These are phyloP conservation scores for Euzophera pinguis DNA, from an alignment of 2,888 invertebrate species.

Conservation along the genomic window DNA sequence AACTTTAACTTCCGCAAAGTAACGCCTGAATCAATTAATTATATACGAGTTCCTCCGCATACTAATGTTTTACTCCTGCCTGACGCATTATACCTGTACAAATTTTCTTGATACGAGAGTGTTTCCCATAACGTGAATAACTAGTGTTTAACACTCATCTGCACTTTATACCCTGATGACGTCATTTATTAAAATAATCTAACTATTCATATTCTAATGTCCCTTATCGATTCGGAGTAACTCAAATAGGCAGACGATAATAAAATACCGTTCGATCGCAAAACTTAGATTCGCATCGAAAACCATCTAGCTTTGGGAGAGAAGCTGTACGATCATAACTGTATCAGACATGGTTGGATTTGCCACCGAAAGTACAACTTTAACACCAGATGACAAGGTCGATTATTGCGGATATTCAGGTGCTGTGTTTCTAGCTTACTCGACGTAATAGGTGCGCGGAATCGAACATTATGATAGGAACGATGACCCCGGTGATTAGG, in stretches of 20 bases:
- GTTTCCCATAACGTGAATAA: no score
- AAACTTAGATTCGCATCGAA: background rate
- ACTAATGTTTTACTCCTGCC: no score
- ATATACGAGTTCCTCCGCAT: no score
- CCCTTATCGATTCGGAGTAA: background rate
- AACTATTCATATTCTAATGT: background rate
- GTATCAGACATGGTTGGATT: background rate
- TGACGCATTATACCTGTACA: no score
- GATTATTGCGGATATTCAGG: background rate
- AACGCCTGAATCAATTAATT: no score
- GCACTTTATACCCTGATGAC: no score
- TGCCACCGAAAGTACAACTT: background rate
- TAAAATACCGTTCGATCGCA: background rate
- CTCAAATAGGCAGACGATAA: background rate
- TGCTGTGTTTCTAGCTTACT: background rate
- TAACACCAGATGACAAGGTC: background rate
- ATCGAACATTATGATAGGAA: background rate
- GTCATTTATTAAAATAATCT: background rate
- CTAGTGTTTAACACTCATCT: no score
- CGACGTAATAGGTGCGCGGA: background rate
- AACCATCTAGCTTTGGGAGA: background rate
- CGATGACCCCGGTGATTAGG: background rate
- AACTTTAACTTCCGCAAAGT: no score
- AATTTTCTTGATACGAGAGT: no score
- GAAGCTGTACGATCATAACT: conserved; percentile 1